These are phyloP conservation scores for Cistogaster globosa DNA, from an alignment of 2,888 invertebrate genomes.

Conservation along the genomic window DNA sequence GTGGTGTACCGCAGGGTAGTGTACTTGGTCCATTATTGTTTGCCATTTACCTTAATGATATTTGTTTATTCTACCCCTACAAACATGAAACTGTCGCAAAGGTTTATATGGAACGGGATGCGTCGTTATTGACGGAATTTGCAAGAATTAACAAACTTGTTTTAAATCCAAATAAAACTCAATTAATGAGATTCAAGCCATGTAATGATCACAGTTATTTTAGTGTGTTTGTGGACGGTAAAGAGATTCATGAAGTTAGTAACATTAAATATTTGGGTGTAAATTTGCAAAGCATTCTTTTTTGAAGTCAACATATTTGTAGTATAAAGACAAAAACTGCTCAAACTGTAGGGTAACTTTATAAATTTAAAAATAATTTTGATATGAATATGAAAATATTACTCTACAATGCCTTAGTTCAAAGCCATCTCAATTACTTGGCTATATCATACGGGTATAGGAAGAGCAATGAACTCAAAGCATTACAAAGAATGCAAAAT, in stretches of 20 bases:
- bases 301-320: background rate
- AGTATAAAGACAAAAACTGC: background rate
- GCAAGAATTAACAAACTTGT: background rate
- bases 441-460: background rate
- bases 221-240: background rate
- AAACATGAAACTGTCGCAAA: too few species aligned
- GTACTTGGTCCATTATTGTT: background rate
- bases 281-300: background rate
- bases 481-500: background rate
- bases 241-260: background rate
- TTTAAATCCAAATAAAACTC: background rate
- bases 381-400: background rate
- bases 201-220: background rate
- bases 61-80: background rate
- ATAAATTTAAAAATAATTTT: background rate
- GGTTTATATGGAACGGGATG: background rate
- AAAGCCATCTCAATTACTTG: background rate
- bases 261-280: background rate
- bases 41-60: background rate
- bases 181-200: background rate
- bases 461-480: background rate
- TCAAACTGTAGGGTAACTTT: background rate
- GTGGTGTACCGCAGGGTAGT: background rate
- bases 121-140: background rate
- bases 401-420: background rate